Evolutionary conservation across 2,113 vertebrate genomes (phyloP).

Genomic region (Gnathonemus longibarbis): DNA sequence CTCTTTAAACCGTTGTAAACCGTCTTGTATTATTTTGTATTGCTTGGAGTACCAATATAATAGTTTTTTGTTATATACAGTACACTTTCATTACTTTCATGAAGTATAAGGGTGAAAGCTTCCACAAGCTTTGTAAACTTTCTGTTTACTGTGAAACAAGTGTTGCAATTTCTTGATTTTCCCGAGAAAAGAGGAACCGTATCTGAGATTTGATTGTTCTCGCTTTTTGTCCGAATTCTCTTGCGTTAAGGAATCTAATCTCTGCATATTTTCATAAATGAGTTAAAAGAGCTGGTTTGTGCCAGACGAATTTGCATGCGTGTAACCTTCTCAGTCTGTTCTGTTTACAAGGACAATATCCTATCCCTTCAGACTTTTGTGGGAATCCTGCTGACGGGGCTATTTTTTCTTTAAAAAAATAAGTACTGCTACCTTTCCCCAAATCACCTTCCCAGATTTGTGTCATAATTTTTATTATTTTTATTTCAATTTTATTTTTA

Average conservation of each 20-base stretch:
- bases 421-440: conserved; percentile 8
- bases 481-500: neutral
- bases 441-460: neutral
- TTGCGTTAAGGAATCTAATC: neutral
- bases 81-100: neutral
- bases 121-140: neutral
- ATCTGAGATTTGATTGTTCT: neutral
- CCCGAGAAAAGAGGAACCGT: neutral
- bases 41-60: neutral
- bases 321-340: neutral
- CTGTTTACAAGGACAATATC: neutral
- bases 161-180: neutral
- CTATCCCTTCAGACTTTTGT: neutral
- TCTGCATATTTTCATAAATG: conserved; percentile 4
- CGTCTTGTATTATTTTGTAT: neutral
- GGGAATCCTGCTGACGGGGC: conserved; percentile 18
- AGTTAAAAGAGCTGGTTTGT: neutral
- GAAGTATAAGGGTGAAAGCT: neutral
- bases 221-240: neutral
- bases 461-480: neutral
- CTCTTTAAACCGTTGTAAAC: neutral
- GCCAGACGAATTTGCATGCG: too few species aligned
- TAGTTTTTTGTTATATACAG: neutral
- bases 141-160: neutral
- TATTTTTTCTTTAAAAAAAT: conserved; percentile 1